Evolutionary conservation across 1,140 invertebrate genomes (phyloP).

Genomic region (Andricus grossulariae): DNA sequence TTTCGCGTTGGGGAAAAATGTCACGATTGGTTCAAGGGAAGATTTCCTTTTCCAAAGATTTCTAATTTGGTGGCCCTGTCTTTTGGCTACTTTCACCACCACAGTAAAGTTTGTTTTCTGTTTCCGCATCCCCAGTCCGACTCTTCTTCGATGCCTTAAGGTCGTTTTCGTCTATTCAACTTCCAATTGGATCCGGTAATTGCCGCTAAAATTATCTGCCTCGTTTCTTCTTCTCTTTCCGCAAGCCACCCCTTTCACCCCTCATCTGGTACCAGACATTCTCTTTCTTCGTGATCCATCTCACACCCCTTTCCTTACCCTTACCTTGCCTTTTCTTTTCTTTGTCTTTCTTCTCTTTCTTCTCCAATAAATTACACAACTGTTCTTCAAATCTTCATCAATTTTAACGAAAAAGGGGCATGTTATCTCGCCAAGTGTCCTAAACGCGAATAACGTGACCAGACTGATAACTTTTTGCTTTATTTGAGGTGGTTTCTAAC

Average conservation of each 20-base stretch:
- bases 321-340: too few relatives aligned
- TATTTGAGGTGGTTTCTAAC: not conserved
- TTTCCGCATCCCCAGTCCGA: not conserved
- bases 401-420: too few relatives aligned
- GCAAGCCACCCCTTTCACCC: slow-evolving; percentile 41
- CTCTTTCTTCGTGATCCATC: slow-evolving; percentile 48
- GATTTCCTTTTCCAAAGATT: not conserved
- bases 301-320: slow-evolving; percentile 34
- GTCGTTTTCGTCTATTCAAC: slow-evolving; percentile 66
- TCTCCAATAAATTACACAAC: slow-evolving; percentile 22
- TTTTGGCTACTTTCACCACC: not conserved
- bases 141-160: slow-evolving; percentile 53
- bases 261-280: slow-evolving; percentile 44
- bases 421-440: not conserved
- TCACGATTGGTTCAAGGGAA: not conserved
- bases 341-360: slow-evolving; percentile 25
- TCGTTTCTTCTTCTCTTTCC: slow-evolving; percentile 39
- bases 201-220: slow-evolving; percentile 66
- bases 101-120: not conserved
- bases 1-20: not conserved
- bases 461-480: not conserved
- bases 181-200: slow-evolving; percentile 67
- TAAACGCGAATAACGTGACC: not conserved
- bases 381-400: not conserved
- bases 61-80: not conserved